A percentile compares a stretch with the other conserved stretches of the same genome.
phyloP scores from a whole-genome alignment of 2,113 vertebrate genomes.

The Xyliphius kryptos region DNA sequence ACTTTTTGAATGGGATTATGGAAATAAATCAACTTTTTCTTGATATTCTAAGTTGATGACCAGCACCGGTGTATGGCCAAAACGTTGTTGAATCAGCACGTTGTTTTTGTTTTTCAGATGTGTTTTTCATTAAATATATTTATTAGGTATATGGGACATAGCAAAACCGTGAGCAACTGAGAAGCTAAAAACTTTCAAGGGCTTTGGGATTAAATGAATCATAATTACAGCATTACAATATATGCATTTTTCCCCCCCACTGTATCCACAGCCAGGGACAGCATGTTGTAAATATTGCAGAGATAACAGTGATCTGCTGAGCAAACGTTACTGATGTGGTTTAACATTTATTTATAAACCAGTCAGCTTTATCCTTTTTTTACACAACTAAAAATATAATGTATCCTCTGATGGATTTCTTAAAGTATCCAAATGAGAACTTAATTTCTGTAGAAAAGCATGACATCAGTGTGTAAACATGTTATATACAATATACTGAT shows the following conservation, averaged over 20 bases:
- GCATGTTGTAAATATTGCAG: background rate
- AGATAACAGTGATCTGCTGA: background rate
- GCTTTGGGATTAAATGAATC: background rate
- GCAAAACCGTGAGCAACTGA: background rate
- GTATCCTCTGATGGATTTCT: background rate
- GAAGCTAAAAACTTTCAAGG: background rate
- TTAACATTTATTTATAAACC: background rate
- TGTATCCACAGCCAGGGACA: background rate
- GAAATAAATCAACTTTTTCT: no score
- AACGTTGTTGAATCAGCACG: background rate
- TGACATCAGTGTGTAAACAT: background rate
- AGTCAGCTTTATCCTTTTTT: background rate
- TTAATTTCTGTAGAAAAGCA: background rate
- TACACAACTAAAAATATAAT: background rate
- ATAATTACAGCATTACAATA: background rate
- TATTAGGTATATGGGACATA: background rate
- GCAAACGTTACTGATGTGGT: background rate
- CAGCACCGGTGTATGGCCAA: background rate
- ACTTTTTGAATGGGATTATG: no score
- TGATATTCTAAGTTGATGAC: no score
- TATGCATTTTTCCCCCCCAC: background rate
- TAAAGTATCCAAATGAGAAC: background rate
- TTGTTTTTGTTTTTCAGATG: background rate
- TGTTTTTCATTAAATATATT: background rate
- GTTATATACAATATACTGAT: background rate